Evolutionary conservation across 2,888 invertebrate species (phyloP).

Genomic region (Chelonus formosanus): DNA sequence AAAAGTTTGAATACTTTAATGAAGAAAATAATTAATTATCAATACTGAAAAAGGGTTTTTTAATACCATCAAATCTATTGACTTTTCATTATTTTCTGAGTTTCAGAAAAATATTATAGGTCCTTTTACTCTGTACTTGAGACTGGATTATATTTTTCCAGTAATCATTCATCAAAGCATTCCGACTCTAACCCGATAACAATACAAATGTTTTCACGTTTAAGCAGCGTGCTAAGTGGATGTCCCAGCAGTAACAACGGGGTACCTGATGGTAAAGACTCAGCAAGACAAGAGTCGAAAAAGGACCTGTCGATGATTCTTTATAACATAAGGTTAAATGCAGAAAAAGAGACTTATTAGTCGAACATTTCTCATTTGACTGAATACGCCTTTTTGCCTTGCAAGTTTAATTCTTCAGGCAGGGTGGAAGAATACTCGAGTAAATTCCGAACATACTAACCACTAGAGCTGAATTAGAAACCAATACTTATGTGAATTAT

Average conservation of each 20-base stretch:
- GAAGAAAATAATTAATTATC: too few relatives aligned
- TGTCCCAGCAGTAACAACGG: constrained; percentile 41
- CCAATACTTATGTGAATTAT: constrained; percentile 54
- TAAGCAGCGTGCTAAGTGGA: constrained; percentile 61
- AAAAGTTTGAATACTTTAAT: too few relatives aligned
- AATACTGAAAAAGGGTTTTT: too few relatives aligned
- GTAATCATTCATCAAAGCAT: constrained; percentile 44
- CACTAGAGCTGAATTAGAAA: constrained; percentile 65
- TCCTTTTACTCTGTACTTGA: not conserved
- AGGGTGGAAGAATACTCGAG: not conserved
- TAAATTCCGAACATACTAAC: not conserved
- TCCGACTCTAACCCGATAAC: constrained; percentile 54
- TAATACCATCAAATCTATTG: too few relatives aligned
- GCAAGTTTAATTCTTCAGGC: constrained; percentile 19
- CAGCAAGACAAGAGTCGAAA: constrained; percentile 18
- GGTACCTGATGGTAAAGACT: constrained; percentile 31
- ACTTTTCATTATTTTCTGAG: not conserved
- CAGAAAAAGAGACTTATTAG: constrained; percentile 37
- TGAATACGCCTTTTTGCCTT: constrained; percentile 46
- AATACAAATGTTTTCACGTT: constrained; percentile 61
- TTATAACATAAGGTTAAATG: constrained; percentile 1
- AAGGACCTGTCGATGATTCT: constrained; percentile 31
- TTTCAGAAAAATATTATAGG: not conserved
- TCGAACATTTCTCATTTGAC: constrained; percentile 44
- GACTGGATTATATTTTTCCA: constrained; percentile 45